Percentiles rank a stretch among this genome's conserved stretches.
phyloP scores from a whole-genome alignment of 2,113 vertebrate species.

The Tonatia bakeri region DNA sequence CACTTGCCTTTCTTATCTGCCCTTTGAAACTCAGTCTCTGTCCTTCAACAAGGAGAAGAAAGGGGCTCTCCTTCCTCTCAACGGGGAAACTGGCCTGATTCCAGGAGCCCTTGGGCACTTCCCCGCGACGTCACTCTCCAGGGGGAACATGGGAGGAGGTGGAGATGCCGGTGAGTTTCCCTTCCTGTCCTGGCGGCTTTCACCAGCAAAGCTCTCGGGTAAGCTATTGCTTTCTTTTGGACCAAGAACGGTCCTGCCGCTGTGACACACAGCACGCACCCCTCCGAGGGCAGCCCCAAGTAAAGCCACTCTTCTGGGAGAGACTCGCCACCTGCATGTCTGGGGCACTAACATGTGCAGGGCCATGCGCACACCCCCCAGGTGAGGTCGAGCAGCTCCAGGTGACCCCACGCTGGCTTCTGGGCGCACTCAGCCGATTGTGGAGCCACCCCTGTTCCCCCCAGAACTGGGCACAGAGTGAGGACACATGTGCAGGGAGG shows the following conservation, averaged over 20 bases:
- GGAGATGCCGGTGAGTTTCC: neutral
- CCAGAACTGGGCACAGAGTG: neutral
- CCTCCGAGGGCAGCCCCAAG: neutral
- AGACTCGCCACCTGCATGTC: accelerated
- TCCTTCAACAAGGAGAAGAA: neutral
- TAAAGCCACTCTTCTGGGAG: neutral
- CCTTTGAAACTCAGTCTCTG: neutral
- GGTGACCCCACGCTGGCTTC: neutral
- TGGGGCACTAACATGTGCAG: accelerated
- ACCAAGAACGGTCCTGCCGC: neutral
- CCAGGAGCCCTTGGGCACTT: neutral
- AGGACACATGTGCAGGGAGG: neutral
- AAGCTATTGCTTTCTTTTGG: neutral
- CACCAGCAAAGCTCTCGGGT: neutral
- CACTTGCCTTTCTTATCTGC: neutral
- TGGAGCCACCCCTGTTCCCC: accelerated
- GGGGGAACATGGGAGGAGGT: neutral
- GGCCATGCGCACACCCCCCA: accelerated
- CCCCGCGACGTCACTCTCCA: neutral
- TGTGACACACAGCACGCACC: accelerated
- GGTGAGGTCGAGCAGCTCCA: neutral
- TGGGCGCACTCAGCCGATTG: neutral
- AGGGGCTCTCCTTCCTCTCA: neutral
- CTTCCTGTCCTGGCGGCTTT: neutral
- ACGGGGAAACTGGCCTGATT: neutral